These are phyloP conservation scores for Drosophila pallidifrons DNA, from an alignment of 1,140 invertebrate species.

Conservation along the genomic window DNA sequence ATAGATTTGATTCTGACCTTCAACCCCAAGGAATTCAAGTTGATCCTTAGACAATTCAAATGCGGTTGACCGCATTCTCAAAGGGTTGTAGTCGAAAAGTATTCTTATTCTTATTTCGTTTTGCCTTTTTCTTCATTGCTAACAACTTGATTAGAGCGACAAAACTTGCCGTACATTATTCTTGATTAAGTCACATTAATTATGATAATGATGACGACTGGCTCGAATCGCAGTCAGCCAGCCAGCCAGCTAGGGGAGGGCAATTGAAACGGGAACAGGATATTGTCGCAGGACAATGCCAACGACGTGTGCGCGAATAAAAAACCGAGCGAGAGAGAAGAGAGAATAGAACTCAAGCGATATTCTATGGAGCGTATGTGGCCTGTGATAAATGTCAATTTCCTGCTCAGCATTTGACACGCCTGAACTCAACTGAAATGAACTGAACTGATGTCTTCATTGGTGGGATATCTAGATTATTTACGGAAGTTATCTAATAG, in stretches of 20 bases:
- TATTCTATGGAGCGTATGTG: constrained; percentile 10
- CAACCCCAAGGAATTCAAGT: constrained; percentile 54
- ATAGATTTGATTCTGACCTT: constrained; percentile 66
- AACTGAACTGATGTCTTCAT: constrained; percentile 54
- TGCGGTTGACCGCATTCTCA: constrained; percentile 80
- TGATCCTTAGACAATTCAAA: constrained; percentile 10
- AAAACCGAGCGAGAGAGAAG: constrained; percentile 8
- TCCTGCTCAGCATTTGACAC: constrained; percentile 84
- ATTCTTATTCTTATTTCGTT: constrained; percentile 2
- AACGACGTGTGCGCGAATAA: constrained; percentile 76
- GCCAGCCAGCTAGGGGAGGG: constrained; percentile 36
- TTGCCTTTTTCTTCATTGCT: constrained; percentile 18
- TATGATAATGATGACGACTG: constrained; percentile 82
- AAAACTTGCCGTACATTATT: constrained; percentile 72
- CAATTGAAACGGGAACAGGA: constrained; percentile 84
- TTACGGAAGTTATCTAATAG: constrained; percentile 76
- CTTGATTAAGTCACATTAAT: constrained; percentile 85
- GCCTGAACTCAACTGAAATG: constrained; percentile 42
- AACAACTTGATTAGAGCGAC: constrained; percentile 68
- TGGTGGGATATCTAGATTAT: constrained; percentile 56
- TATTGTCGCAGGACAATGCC: constrained; percentile 55
- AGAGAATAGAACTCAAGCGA: neutral
- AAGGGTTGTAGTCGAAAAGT: constrained; percentile 38
- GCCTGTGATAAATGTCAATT: constrained; percentile 83
- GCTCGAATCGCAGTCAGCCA: constrained; percentile 55